These are phyloP conservation scores for Trachops cirrhosus DNA, from an alignment of 2,797 vertebrate species.

Conservation along the genomic window DNA sequence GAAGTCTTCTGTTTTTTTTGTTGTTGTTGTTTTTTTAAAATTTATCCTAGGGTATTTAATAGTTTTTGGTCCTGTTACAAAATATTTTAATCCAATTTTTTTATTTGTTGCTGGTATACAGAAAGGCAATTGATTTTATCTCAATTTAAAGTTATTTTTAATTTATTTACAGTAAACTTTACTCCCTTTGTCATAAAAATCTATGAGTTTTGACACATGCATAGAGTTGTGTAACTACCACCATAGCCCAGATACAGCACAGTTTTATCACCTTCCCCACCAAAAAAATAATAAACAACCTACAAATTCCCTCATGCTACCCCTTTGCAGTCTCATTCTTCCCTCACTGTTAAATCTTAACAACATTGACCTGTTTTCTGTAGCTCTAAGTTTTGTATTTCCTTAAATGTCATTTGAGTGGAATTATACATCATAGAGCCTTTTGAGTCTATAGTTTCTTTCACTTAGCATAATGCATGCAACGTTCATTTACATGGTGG, in stretches of 20 bases:
- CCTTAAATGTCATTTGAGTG: neutral
- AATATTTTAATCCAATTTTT: neutral
- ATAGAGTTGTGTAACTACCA: neutral
- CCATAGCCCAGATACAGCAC: neutral
- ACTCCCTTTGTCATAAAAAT: neutral
- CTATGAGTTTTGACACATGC: neutral
- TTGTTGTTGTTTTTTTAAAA: neutral
- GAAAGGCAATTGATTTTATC: neutral
- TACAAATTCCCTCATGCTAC: neutral
- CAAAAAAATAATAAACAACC: neutral
- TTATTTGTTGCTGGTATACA: neutral
- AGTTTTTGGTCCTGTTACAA: neutral
- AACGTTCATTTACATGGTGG: neutral
- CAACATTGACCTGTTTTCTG: neutral
- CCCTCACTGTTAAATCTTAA: neutral
- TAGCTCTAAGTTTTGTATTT: neutral
- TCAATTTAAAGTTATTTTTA: neutral
- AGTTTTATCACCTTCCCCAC: neutral
- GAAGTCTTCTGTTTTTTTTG: neutral
- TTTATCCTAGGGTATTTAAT: neutral
- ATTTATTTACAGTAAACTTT: neutral
- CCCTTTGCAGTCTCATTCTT: neutral
- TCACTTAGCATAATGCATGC: neutral
- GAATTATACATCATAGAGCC: neutral
- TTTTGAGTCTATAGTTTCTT: neutral